Evolutionary conservation across 1,140 invertebrate species (phyloP).

Genomic region (Achroia grisella): DNA sequence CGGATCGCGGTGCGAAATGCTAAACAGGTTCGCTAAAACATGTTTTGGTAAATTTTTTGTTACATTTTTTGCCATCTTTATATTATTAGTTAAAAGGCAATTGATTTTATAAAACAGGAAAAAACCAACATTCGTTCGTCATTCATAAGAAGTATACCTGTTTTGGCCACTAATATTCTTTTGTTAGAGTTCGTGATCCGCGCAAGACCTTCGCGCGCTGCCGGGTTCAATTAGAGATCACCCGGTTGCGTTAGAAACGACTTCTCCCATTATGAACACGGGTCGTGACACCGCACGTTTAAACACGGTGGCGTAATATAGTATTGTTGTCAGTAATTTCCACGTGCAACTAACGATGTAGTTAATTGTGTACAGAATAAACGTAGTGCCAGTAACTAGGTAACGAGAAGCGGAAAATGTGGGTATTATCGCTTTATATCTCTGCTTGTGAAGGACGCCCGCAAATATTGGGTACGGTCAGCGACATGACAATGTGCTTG

Average conservation of each 20-base stretch:
- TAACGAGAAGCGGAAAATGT: constrained; percentile 32
- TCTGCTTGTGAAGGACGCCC: constrained; percentile 22
- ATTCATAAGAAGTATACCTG: not conserved
- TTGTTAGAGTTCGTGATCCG: constrained; percentile 25
- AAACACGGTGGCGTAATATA: constrained; percentile 39
- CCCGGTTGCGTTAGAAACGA: constrained; percentile 35
- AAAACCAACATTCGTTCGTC: no score
- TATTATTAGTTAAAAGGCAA: no score
- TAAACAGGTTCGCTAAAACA: no score
- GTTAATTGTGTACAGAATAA: constrained; percentile 25
- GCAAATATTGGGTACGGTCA: no score
- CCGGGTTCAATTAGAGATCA: constrained; percentile 43
- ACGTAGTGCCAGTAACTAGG: constrained; percentile 15
- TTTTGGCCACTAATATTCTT: constrained; percentile 22
- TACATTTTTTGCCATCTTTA: no score
- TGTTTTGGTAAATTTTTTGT: no score
- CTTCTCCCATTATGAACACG: constrained; percentile 20
- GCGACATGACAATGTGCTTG: no score
- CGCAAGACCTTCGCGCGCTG: constrained; percentile 27
- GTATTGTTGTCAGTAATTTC: constrained; percentile 35
- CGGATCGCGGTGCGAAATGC: no score
- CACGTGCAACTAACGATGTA: constrained; percentile 26
- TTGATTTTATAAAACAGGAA: no score
- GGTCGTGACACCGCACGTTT: constrained; percentile 42
- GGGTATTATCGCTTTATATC: constrained; percentile 26